A percentile compares a stretch with the other conserved stretches of the same genome.
Evolutionary conservation across 2,888 invertebrate genomes (phyloP).

Genomic region (Flexamia atlantica): DNA sequence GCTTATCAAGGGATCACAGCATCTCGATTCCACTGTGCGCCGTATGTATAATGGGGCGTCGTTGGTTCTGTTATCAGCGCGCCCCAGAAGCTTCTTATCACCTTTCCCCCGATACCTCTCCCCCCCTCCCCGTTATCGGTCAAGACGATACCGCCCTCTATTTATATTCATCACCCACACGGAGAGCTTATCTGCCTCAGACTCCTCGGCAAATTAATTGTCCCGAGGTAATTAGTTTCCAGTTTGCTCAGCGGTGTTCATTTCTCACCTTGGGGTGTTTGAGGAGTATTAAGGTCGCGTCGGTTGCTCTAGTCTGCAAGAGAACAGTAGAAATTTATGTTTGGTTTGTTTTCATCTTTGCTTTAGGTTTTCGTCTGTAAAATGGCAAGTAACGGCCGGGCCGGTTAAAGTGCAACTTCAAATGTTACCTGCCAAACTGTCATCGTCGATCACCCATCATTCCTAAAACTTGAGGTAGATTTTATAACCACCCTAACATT

Average conservation of each 20-base stretch:
- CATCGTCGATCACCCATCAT: no score
- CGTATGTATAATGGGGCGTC: conserved; percentile 62
- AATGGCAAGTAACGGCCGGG: no score
- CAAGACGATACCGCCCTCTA: conserved; percentile 44
- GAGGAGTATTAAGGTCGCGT: neutral
- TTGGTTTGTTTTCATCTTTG: no score
- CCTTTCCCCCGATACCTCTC: neutral
- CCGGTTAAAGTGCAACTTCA: no score
- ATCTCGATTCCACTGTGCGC: conserved; percentile 68
- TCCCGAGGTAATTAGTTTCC: conserved; percentile 9
- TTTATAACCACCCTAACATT: no score
- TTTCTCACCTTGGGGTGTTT: neutral
- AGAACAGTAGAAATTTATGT: no score
- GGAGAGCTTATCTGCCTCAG: conserved; percentile 17
- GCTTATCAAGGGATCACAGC: conserved; percentile 67
- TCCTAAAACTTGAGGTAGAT: no score
- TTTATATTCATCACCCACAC: conserved; percentile 48
- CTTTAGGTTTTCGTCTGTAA: no score
- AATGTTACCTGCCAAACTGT: no score
- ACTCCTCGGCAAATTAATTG: conserved; percentile 44
- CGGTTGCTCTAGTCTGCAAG: no score
- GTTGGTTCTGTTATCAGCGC: conserved; percentile 56
- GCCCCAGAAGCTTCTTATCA: conserved; percentile 49
- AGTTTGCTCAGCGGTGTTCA: conserved; percentile 14
- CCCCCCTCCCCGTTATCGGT: conserved; percentile 29